Conservation (phyloP, 2,888 invertebrate genomes). For the Amiota communis region DNA sequence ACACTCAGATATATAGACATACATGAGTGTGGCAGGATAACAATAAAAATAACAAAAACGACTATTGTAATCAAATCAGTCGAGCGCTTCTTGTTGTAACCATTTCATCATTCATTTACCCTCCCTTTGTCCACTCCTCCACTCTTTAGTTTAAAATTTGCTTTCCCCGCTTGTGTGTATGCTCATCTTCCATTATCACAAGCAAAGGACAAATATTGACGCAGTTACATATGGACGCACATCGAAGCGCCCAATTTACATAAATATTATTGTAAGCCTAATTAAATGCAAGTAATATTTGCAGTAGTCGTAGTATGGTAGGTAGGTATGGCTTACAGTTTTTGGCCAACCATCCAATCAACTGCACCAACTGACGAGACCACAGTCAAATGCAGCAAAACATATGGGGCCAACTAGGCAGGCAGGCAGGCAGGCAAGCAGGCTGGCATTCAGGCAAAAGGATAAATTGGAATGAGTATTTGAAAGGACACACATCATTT, state of each 20-base stretch:
- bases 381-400: background rate
- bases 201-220: constrained; percentile 55
- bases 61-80: constrained; percentile 20
- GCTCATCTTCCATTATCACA: constrained; percentile 26
- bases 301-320: background rate
- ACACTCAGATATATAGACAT: constrained; percentile 33
- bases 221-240: constrained; percentile 36
- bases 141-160: background rate
- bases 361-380: background rate
- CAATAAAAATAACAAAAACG: constrained; percentile 33
- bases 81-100: background rate
- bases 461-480: too few species aligned
- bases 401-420: background rate
- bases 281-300: constrained; percentile 65
- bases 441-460: too few species aligned
- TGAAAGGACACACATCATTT: constrained; percentile 1
- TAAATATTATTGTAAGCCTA: constrained; percentile 69
- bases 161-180: constrained; percentile 3
- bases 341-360: constrained; percentile 29
- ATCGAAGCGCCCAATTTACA: constrained; percentile 56
- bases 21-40: constrained; percentile 26
- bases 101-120: constrained; percentile 1
- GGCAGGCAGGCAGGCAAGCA: background rate
- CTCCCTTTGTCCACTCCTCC: background rate
- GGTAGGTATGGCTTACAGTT: constrained; percentile 15